Percentiles rank a stretch among this genome's conserved stretches.
These are phyloP conservation scores for Philopedon plagiatum DNA, from an alignment of 2,888 invertebrate genomes.

Conservation along the genomic window DNA sequence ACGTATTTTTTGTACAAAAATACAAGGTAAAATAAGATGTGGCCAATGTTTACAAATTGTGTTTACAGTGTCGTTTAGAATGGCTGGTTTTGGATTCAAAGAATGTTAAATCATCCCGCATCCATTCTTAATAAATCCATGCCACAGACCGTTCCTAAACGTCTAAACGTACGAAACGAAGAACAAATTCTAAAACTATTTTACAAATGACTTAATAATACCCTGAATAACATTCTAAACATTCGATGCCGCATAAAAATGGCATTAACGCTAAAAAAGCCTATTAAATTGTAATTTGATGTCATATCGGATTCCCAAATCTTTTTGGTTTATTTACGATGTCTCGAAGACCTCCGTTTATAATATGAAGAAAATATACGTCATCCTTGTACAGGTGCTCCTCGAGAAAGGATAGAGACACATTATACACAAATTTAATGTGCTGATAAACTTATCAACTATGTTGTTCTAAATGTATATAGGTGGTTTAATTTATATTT, in stretches of 20 bases:
- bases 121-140: no score
- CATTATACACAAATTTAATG: constrained; percentile 25
- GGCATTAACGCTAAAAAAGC: constrained; percentile 23
- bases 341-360: constrained; percentile 19
- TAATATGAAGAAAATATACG: constrained; percentile 4
- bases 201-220: constrained; percentile 26
- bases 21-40: no score
- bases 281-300: constrained; percentile 38
- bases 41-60: no score
- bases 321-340: constrained; percentile 33
- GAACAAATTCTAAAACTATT: background rate
- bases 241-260: constrained; percentile 19
- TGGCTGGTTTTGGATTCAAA: no score
- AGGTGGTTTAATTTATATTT: constrained; percentile 17
- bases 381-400: constrained; percentile 27
- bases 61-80: no score
- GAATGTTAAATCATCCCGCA: no score
- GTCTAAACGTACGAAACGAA: background rate
- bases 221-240: constrained; percentile 22
- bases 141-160: background rate
- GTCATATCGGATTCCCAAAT: constrained; percentile 22
- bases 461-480: constrained; percentile 5
- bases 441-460: constrained; percentile 28
- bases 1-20: no score
- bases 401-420: constrained; percentile 17